Conservation (phyloP, 2,113 vertebrate species). For the Hemibagrus wyckioides region DNA sequence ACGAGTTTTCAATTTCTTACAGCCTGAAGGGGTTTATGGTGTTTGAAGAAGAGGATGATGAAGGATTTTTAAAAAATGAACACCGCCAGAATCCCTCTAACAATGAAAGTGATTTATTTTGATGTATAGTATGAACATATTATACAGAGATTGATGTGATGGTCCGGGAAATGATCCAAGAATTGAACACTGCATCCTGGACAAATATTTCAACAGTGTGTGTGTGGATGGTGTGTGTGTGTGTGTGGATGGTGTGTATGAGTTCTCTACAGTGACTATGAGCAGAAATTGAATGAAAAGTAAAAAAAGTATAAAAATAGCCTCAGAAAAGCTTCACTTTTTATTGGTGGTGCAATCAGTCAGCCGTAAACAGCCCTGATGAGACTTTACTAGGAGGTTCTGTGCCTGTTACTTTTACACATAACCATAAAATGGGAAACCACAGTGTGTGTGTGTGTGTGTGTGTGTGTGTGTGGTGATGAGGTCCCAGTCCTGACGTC, state of each 20-base stretch:
- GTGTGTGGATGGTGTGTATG: too few relatives aligned
- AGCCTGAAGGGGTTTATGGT: not conserved
- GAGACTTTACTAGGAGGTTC: not conserved
- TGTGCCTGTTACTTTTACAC: conserved; percentile 17
- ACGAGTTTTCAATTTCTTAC: not conserved
- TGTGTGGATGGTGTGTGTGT: not conserved
- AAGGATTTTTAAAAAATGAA: not conserved
- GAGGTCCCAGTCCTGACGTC: not conserved
- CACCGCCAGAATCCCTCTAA: not conserved
- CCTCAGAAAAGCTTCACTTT: not conserved
- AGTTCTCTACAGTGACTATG: too few relatives aligned
- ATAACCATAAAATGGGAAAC: conserved; percentile 18
- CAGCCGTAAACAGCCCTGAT: conserved; percentile 17
- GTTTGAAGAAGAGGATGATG: not conserved
- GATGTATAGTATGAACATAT: not conserved
- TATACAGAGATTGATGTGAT: too few relatives aligned
- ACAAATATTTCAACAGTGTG: not conserved
- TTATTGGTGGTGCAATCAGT: not conserved
- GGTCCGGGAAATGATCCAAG: not conserved
- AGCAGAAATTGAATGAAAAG: not conserved
- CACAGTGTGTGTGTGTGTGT: not conserved
- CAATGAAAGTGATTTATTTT: not conserved
- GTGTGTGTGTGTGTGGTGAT: not conserved
- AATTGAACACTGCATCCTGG: not conserved
- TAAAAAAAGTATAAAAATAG: not conserved